Percentiles rank a stretch among this genome's conserved stretches.
phyloP scores from a whole-genome alignment of 2,888 invertebrate genomes.

The Arge pagana region DNA sequence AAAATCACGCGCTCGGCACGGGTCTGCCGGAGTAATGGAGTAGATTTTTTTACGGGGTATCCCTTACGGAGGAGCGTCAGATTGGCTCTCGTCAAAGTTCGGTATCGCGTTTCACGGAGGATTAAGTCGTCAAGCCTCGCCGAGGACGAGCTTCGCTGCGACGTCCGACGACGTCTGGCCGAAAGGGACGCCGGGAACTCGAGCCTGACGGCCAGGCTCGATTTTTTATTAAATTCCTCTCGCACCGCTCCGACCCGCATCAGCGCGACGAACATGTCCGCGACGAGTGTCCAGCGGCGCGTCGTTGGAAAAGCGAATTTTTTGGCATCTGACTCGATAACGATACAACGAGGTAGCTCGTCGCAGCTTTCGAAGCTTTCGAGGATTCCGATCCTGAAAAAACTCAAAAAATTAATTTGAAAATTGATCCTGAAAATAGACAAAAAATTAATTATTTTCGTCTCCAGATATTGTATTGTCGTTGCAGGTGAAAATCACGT shows the following conservation, averaged over 20 bases:
- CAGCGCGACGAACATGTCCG: background rate
- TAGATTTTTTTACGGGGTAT: conserved; percentile 40
- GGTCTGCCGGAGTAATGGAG: conserved; percentile 11
- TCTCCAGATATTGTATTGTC: too few relatives aligned
- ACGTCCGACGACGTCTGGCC: background rate
- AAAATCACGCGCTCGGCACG: conserved; percentile 10
- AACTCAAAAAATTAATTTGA: too few relatives aligned
- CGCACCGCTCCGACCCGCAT: conserved; percentile 12
- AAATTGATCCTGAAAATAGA: too few relatives aligned
- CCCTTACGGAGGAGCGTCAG: conserved; percentile 43
- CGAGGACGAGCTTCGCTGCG: conserved; percentile 8
- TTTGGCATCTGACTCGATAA: too few relatives aligned
- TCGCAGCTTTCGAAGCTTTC: too few relatives aligned
- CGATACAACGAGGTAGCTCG: too few relatives aligned
- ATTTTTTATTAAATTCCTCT: conserved; percentile 9
- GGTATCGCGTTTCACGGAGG: conserved; percentile 45
- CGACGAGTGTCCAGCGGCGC: too few relatives aligned
- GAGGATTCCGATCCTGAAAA: too few relatives aligned
- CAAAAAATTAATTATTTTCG: too few relatives aligned
- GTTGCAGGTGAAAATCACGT: too few relatives aligned
- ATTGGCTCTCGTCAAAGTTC: conserved; percentile 47
- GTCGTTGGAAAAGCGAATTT: too few relatives aligned
- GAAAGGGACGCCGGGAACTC: conserved; percentile 11
- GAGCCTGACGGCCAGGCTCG: conserved; percentile 4
- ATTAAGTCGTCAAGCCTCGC: conserved; percentile 44